Percentiles rank a stretch among this genome's conserved stretches.
Conservation (phyloP, 2,113 vertebrate species). For the Glaucomys volans region DNA sequence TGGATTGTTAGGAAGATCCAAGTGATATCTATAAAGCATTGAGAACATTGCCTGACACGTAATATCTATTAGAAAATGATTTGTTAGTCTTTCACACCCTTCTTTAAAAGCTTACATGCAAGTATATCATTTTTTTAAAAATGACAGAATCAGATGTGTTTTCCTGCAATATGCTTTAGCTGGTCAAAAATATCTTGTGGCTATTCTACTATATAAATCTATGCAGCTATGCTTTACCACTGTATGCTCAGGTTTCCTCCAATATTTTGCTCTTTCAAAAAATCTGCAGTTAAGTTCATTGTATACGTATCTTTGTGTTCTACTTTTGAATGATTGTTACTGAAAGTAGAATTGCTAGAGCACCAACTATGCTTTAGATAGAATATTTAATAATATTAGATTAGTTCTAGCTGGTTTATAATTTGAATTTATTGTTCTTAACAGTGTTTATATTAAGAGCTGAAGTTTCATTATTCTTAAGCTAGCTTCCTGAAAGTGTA, state of each 20-base stretch:
- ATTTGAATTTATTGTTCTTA: conserved; percentile 77
- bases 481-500: conserved; percentile 77
- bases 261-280: not conserved
- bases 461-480: conserved; percentile 82
- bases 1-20: not conserved
- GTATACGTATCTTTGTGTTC: not conserved
- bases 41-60: not conserved
- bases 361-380: not conserved
- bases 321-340: not conserved
- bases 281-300: not conserved
- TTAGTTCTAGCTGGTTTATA: conserved; percentile 82
- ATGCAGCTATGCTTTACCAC: not conserved
- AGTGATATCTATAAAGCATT: not conserved
- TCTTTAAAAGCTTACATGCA: not conserved
- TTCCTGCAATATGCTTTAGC: not conserved
- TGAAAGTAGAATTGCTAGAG: not conserved
- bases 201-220: not conserved
- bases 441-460: conserved; percentile 81
- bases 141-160: not conserved
- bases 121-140: not conserved
- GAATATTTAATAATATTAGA: conserved; percentile 41
- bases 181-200: not conserved
- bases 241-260: not conserved
- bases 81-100: not conserved
- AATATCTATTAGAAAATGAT: not conserved